Evolutionary conservation across 23 tunicate species (phyloP).

Genomic region (Ciona savignyi): DNA sequence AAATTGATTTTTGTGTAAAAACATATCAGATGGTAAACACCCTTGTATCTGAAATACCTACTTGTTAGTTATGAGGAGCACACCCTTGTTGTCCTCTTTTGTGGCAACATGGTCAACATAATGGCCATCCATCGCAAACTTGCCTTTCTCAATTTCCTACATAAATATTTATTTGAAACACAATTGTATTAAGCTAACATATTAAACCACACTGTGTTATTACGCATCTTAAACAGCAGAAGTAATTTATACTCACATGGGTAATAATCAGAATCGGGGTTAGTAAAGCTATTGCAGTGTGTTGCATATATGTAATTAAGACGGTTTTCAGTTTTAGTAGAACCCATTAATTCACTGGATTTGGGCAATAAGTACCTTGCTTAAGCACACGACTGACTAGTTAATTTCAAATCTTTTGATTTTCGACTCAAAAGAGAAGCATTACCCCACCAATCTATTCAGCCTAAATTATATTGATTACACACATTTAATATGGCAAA

Average conservation of each 20-base stretch:
- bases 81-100: slow-evolving; percentile 42
- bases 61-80: slow-evolving; percentile 56
- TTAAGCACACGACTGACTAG: no score
- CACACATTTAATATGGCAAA: slow-evolving; percentile 42
- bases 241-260: no score
- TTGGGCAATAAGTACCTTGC: no score
- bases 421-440: no score
- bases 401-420: no score
- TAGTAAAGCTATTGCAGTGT: no score
- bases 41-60: background rate
- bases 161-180: background rate
- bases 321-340: no score
- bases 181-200: background rate
- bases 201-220: background rate
- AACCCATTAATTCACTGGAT: no score
- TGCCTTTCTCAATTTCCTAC: slow-evolving; percentile 60
- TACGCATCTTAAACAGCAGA: background rate
- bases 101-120: slow-evolving; percentile 68
- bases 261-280: no score
- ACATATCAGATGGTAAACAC: background rate
- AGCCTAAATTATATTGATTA: no score
- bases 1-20: no score
- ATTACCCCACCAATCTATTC: background rate
- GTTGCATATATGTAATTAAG: no score
- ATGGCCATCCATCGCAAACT: slow-evolving; percentile 11